Evolutionary conservation across 2,113 vertebrate genomes (phyloP), one percentile per base, ranked within the genome.

Genomic region (Mustelus asterias): DNA sequence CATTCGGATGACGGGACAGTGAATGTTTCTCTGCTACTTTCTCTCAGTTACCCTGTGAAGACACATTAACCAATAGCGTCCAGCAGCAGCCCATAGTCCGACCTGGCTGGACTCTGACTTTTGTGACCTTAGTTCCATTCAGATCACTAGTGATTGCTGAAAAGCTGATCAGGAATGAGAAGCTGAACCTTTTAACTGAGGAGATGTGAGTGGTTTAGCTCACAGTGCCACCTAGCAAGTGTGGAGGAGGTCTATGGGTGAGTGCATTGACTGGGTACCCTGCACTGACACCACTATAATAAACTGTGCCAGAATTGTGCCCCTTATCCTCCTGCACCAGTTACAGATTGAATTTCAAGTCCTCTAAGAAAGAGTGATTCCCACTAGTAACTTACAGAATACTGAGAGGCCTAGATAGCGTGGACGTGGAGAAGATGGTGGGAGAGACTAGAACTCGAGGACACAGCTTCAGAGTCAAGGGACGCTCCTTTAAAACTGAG

Each of bases 211-310:
- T n/a, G 88, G 54, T 54, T 90, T 63, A 63, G 89, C 33, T 33
- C 89, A 63, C 58, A 92, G 58, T 92, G 89, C 89, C 89, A 63
- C 60, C 89, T 92, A 92, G 89, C 89, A 65, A 16, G 14, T 63
- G 26, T 18, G 3, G 14, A n/a, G 33, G 1, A 33, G 65, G 60
- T 1, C 63, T 18, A 22, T 65, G 2, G 14, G 60, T 37, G 29
- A 65, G 33, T 14, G 16, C 20, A 33, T 16, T 37, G 58, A 16
- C 48, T 58, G 86, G 41, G 24, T 26, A 7, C 9, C 44, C 26
- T 5, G 29, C 0, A 7, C 2, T 14, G 26, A 29, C 24, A 37
- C 29, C 37, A 7, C 29, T 2, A 6, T 6, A 8, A 65, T 4
- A 92, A 37, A 65, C 7, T 33, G 13, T 60, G 13, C 63, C 58